Evolutionary conservation across 2,888 invertebrate species (phyloP).

Genomic region (Leptarthrus brevirostris): DNA sequence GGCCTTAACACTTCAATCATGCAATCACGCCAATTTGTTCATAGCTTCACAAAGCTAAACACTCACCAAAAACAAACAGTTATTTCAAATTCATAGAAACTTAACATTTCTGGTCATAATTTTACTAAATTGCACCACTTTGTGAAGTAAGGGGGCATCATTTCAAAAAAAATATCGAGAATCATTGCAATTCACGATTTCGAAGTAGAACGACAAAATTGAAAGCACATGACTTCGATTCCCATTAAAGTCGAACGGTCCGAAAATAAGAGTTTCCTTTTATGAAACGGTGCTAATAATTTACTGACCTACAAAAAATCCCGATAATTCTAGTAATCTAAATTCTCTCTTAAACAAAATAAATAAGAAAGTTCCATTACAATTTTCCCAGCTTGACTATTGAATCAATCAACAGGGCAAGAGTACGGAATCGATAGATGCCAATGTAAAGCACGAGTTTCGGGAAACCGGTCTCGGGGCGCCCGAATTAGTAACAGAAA

Average conservation of each 20-base stretch:
- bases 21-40: too few species aligned
- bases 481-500: background rate
- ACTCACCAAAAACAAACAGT: too few species aligned
- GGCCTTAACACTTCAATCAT: too few species aligned
- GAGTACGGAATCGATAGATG: background rate
- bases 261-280: constrained; percentile 20
- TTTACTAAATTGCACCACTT: too few species aligned
- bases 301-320: constrained; percentile 26
- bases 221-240: background rate
- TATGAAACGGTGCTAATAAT: background rate
- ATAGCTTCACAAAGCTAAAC: too few species aligned
- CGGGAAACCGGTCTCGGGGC: background rate
- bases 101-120: too few species aligned
- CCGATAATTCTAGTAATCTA: constrained; percentile 25
- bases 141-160: too few species aligned
- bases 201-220: background rate
- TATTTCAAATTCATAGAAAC: too few species aligned
- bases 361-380: constrained; percentile 7
- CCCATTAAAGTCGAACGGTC: background rate
- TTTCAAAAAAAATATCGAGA: too few species aligned
- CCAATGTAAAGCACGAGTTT: background rate
- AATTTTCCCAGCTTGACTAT: constrained; percentile 20
- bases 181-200: background rate
- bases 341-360: constrained; percentile 6
- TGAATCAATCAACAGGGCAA: constrained; percentile 26